Evolutionary conservation across 2,888 invertebrate species (phyloP).

Genomic region (Microplitis deprimator): DNA sequence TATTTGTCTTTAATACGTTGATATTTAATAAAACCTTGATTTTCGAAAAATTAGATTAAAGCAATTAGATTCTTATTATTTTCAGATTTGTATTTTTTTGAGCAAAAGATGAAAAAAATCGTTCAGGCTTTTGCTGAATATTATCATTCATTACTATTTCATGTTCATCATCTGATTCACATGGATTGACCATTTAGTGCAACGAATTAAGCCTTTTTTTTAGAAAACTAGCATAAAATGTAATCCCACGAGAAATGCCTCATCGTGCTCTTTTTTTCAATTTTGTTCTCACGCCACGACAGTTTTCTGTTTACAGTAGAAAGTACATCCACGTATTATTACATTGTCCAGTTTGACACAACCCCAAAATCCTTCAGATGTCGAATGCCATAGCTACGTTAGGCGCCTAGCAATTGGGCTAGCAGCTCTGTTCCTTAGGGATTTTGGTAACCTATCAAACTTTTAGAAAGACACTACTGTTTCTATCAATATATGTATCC

Average conservation of each 20-base stretch:
- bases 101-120: too few species aligned
- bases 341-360: conserved; percentile 72
- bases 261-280: neutral
- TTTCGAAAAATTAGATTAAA: too few species aligned
- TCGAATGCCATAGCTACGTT: conserved; percentile 58
- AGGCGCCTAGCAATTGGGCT: conserved; percentile 66
- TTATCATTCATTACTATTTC: too few species aligned
- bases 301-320: conserved; percentile 22
- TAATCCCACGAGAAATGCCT: neutral
- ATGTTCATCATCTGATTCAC: too few species aligned
- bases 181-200: too few species aligned
- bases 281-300: neutral
- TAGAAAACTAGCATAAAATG: too few species aligned
- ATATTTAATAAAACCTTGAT: too few species aligned
- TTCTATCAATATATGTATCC: conserved; percentile 45
- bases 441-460: conserved; percentile 70
- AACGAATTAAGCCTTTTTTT: too few species aligned
- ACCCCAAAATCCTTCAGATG: conserved; percentile 70
- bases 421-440: conserved; percentile 61
- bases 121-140: too few species aligned
- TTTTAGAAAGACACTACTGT: conserved; percentile 69
- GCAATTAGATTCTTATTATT: too few species aligned
- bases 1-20: too few species aligned
- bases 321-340: conserved; percentile 62
- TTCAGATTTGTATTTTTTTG: too few species aligned